Conservation (phyloP, 2,797 vertebrate genomes). For the Coreius guichenoti region DNA sequence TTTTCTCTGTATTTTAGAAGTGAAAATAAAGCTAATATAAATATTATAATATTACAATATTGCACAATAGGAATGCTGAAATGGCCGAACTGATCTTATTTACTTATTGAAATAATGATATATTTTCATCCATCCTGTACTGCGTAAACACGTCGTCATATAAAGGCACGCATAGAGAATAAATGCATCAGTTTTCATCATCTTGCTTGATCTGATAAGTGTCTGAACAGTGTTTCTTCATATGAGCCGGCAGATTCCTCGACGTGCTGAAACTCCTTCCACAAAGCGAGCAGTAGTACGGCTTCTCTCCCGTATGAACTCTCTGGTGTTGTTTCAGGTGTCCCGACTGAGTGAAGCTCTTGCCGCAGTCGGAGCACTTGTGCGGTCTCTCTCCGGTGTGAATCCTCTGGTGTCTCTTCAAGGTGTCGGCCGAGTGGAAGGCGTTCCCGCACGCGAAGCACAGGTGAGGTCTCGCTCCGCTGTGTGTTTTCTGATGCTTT, state of each 20-base stretch:
- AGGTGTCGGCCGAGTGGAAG: neutral
- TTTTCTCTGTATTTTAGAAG: neutral
- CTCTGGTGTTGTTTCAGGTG: constrained; percentile 10
- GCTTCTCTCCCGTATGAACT: neutral
- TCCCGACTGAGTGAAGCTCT: constrained; percentile 1
- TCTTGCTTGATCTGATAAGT: neutral
- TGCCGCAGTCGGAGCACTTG: neutral
- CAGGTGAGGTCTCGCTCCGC: neutral
- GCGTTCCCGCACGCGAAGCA: constrained; percentile 3
- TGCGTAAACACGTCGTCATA: neutral
- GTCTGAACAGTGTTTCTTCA: neutral
- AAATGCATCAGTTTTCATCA: neutral
- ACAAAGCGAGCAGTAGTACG: neutral
- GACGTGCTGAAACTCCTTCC: constrained; percentile 1
- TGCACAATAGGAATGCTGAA: neutral
- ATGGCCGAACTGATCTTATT: neutral
- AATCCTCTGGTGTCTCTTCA: constrained; percentile 3
- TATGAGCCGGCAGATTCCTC: constrained; percentile 2
- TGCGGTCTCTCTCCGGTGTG: constrained; percentile 23
- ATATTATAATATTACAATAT: too few relatives aligned
- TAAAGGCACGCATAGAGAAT: neutral
- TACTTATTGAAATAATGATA: neutral
- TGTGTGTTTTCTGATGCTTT: constrained; percentile 1
- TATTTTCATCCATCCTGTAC: neutral
- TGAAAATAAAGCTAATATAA: neutral